Conservation (phyloP, 2,113 vertebrate species). For the Chrysochloris asiatica region DNA sequence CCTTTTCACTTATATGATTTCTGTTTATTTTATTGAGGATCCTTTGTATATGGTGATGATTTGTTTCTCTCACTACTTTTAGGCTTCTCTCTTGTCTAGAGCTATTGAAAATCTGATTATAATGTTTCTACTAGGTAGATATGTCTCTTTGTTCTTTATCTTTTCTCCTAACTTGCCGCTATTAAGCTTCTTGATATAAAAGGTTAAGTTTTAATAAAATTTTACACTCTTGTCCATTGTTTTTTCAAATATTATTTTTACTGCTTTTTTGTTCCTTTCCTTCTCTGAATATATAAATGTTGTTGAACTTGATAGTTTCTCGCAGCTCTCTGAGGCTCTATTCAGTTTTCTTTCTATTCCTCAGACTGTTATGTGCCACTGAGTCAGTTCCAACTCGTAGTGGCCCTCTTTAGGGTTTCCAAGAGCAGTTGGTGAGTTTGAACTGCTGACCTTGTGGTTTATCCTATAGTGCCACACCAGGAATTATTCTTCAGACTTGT, state of each 20-base stretch:
- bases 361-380: too few species aligned
- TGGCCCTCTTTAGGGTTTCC: too few species aligned
- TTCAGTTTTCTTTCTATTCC: neutral
- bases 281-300: neutral
- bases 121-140: neutral
- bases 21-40: neutral
- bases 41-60: neutral
- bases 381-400: too few species aligned
- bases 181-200: neutral
- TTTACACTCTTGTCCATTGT: neutral
- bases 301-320: neutral
- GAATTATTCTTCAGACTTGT: too few species aligned
- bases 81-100: neutral
- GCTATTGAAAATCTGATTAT: neutral
- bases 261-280: neutral
- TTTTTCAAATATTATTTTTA: neutral
- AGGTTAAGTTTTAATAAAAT: neutral
- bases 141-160: neutral
- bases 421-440: too few species aligned
- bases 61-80: too few species aligned
- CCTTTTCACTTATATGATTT: neutral
- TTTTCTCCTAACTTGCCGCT: too few species aligned
- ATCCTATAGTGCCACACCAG: too few species aligned
- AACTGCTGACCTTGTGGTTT: too few species aligned
- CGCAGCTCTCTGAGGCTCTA: neutral